phyloP scores from a whole-genome alignment of 2,797 vertebrate species.

The Spinus olivaceus region DNA sequence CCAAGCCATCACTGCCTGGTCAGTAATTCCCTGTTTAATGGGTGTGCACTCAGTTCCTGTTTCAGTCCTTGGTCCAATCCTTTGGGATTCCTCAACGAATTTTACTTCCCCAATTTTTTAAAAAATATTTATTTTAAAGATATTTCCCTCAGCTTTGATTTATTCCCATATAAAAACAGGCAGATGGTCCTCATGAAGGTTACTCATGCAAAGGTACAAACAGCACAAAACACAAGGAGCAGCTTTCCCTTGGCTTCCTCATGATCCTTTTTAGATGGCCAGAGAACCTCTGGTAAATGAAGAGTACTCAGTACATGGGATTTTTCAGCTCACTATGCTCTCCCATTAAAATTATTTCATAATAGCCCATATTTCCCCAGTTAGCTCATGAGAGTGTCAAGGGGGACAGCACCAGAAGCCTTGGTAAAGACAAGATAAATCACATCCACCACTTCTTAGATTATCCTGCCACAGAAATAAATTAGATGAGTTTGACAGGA shows the following conservation, averaged over 20 bases:
- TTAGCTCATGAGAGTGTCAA: constrained; percentile 13
- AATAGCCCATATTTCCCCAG: constrained; percentile 12
- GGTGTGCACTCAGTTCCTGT: neutral
- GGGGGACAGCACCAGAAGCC: constrained; percentile 19
- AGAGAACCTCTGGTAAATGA: neutral
- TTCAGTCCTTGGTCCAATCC: neutral
- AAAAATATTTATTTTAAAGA: neutral
- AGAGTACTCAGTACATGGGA: neutral
- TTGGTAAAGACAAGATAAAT: constrained; percentile 38
- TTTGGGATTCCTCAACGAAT: neutral
- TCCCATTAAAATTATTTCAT: neutral
- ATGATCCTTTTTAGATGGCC: neutral
- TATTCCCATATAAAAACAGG: neutral
- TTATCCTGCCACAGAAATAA: constrained; percentile 29
- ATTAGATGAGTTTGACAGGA: neutral
- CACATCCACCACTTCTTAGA: constrained; percentile 1
- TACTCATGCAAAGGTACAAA: neutral
- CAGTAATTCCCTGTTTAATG: neutral
- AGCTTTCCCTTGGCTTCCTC: neutral
- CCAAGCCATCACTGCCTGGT: neutral
- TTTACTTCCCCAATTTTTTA: neutral
- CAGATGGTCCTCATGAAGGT: neutral
- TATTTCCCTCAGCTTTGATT: neutral
- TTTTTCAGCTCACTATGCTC: neutral
- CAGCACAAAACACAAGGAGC: neutral